These are phyloP conservation scores for Sceloporus undulatus DNA, from an alignment of 2,113 vertebrate species.

Conservation along the genomic window DNA sequence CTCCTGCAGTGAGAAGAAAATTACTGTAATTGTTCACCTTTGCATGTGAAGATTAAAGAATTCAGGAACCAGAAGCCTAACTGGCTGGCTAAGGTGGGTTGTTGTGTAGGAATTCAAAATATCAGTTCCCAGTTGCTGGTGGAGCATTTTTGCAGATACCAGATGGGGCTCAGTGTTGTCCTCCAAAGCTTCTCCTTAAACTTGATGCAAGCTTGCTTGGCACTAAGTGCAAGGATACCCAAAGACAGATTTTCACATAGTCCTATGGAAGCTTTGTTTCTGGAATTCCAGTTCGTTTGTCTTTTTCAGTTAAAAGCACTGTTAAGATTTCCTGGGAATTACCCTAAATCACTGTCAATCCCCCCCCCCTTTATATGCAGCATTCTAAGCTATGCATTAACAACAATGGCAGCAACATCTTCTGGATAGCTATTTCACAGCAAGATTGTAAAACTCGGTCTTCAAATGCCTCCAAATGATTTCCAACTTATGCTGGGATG, in stretches of 20 bases:
- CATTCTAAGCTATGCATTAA: background rate
- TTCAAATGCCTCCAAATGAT: no score
- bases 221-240: background rate
- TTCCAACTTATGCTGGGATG: no score
- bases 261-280: background rate
- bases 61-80: no score
- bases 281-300: background rate
- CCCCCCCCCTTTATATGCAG: background rate
- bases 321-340: background rate
- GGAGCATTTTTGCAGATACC: background rate
- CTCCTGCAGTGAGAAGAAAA: no score
- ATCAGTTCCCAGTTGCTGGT: background rate
- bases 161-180: no score
- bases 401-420: background rate
- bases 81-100: no score
- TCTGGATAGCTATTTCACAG: background rate
- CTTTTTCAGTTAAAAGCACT: background rate
- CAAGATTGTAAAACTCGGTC: background rate
- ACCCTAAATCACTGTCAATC: background rate
- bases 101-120: background rate
- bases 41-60: no score
- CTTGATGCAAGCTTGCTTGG: no score
- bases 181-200: no score
- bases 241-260: background rate
- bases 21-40: no score